Percentiles rank a stretch among this genome's conserved stretches.
These are phyloP conservation scores for Typhlichthys subterraneus DNA, from an alignment of 2,797 vertebrate species.

Conservation along the genomic window DNA sequence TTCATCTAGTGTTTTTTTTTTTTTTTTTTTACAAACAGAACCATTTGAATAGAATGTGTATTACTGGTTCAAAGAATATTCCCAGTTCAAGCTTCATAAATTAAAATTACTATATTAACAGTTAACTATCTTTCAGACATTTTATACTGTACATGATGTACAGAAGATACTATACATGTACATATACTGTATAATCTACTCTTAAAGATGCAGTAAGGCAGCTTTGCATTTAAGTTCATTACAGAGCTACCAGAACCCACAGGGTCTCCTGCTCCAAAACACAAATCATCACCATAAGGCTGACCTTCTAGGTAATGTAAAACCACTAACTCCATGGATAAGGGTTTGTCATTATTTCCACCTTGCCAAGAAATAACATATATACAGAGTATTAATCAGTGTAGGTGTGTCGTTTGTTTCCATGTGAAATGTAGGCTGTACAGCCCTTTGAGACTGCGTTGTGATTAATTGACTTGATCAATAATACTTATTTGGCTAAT, in stretches of 20 bases:
- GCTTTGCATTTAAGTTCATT: slow-evolving; percentile 18
- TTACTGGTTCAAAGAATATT: too few species aligned
- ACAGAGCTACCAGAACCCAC: slow-evolving; percentile 39
- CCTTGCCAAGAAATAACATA: not conserved
- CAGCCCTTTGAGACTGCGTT: too few species aligned
- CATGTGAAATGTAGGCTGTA: too few species aligned
- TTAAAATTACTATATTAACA: slow-evolving; percentile 27
- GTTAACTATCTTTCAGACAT: slow-evolving; percentile 19
- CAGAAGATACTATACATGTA: slow-evolving; percentile 44
- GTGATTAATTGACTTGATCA: too few species aligned
- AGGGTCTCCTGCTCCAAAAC: slow-evolving; percentile 28
- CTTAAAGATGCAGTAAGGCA: slow-evolving; percentile 12
- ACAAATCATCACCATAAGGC: slow-evolving; percentile 16
- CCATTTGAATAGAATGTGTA: slow-evolving; percentile 3
- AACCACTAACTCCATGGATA: not conserved
- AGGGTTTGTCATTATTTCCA: not conserved
- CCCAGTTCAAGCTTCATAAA: slow-evolving; percentile 49
- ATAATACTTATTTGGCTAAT: too few species aligned
- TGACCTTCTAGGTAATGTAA: slow-evolving; percentile 6
- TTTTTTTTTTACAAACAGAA: slow-evolving; percentile 22
- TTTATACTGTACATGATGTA: slow-evolving; percentile 7
- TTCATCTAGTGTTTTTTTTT: slow-evolving; percentile 16
- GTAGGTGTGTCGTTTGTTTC: not conserved
- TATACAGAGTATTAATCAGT: not conserved
- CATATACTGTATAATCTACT: slow-evolving; percentile 15